These are phyloP conservation scores for Polydrusus cervinus DNA, from an alignment of 2,888 invertebrate species.

Conservation along the genomic window DNA sequence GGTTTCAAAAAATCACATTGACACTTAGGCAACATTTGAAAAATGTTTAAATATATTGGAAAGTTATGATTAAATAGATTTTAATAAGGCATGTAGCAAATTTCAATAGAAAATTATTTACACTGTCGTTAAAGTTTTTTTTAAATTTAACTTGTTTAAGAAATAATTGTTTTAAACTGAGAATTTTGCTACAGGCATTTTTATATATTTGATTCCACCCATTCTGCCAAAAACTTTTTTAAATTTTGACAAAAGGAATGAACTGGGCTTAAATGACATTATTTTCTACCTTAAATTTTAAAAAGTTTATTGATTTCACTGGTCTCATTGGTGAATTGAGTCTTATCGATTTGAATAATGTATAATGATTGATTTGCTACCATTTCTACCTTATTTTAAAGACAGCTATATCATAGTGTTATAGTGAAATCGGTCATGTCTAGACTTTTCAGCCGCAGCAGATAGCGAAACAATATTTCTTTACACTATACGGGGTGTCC, in stretches of 20 bases:
- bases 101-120: too few relatives aligned
- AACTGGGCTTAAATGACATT: constrained; percentile 16
- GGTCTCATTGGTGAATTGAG: constrained; percentile 20
- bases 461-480: too few relatives aligned
- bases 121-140: too few relatives aligned
- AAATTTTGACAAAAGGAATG: constrained; percentile 26
- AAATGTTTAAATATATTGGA: constrained; percentile 25
- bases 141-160: too few relatives aligned
- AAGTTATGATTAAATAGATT: constrained; percentile 7
- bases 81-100: constrained; percentile 10
- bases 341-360: neutral
- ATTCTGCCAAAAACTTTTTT: constrained; percentile 15
- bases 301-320: constrained; percentile 18
- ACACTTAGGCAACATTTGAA: constrained; percentile 35
- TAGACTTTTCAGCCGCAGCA: too few relatives aligned
- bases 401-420: too few relatives aligned
- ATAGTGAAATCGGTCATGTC: too few relatives aligned
- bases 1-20: constrained; percentile 25
- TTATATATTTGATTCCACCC: constrained; percentile 16
- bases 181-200: constrained; percentile 29
- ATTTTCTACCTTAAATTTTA: constrained; percentile 3
- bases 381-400: constrained; percentile 18
- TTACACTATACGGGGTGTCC: too few relatives aligned
- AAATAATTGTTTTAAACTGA: too few relatives aligned
- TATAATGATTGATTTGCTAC: constrained; percentile 6